phyloP scores from a whole-genome alignment of 2,797 vertebrate species.

The Emydoidea blandingii region DNA sequence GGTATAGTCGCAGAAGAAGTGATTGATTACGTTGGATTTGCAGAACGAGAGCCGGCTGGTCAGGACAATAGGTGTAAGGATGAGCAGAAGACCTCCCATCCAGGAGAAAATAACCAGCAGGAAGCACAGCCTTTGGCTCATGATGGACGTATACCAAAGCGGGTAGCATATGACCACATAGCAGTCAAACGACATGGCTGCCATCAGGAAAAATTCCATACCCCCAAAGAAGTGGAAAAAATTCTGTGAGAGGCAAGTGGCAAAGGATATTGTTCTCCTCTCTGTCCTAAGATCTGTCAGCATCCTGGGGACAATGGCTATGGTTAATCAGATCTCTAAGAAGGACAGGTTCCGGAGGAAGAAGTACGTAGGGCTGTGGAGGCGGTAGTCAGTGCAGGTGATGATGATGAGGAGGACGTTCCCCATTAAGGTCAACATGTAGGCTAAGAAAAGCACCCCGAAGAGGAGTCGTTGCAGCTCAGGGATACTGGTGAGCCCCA shows the following conservation, averaged over 20 bases:
- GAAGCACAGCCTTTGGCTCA: constrained; percentile 34
- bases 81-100: constrained; percentile 25
- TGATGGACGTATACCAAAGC: constrained; percentile 25
- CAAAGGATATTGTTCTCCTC: not conserved
- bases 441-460: not conserved
- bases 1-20: constrained; percentile 46
- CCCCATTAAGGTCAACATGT: constrained; percentile 31
- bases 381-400: constrained; percentile 32
- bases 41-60: constrained; percentile 44
- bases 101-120: constrained; percentile 35
- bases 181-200: not conserved
- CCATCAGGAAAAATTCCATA: not conserved
- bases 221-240: not conserved
- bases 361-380: constrained; percentile 65
- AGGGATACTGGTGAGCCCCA: constrained; percentile 52
- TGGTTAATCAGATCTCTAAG: constrained; percentile 24
- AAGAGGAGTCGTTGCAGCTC: constrained; percentile 38
- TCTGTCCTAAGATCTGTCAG: not conserved
- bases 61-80: not conserved
- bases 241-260: not conserved
- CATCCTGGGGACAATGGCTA: not conserved
- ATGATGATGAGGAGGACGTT: constrained; percentile 57
- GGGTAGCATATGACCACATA: constrained; percentile 29
- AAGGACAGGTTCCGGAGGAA: constrained; percentile 60
- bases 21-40: constrained; percentile 36